Percentiles rank a stretch among this genome's conserved stretches.
Conservation (phyloP, 2,797 vertebrate genomes). For the Chaunax sp. region DNA sequence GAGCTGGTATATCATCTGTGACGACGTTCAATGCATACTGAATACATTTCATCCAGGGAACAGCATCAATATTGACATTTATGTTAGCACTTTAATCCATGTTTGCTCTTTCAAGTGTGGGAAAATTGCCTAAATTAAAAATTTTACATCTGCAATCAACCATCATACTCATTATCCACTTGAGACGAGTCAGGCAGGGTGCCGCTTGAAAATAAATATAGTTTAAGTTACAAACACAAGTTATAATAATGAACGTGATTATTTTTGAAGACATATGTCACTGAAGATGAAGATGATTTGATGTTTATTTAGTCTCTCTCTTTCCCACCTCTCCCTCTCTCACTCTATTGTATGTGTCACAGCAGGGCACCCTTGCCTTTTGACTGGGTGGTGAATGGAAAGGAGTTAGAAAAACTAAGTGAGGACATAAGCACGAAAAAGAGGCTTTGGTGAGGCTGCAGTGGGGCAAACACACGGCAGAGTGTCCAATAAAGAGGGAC, state of each 20-base stretch:
- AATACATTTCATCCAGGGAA: neutral
- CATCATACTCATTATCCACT: too few relatives aligned
- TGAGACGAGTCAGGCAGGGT: neutral
- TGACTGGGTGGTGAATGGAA: conserved; percentile 82
- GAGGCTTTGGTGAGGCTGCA: conserved; percentile 62
- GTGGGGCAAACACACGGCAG: conserved; percentile 61
- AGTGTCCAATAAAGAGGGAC: conserved; percentile 63
- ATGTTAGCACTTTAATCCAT: neutral
- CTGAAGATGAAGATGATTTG: neutral
- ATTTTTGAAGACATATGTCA: neutral
- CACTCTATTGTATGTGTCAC: conserved; percentile 62
- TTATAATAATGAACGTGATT: neutral
- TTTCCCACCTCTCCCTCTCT: conserved; percentile 20
- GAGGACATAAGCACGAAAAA: conserved; percentile 68
- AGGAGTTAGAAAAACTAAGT: conserved; percentile 80
- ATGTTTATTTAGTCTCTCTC: too few relatives aligned
- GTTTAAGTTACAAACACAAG: neutral
- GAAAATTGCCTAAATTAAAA: neutral
- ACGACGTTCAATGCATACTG: neutral
- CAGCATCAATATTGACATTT: neutral
- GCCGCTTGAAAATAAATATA: neutral
- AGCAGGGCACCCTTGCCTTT: conserved; percentile 74
- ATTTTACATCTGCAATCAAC: neutral
- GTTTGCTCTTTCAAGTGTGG: neutral
- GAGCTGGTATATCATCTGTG: too few relatives aligned